Conservation (phyloP, 2,113 vertebrate species). For the Bos javanicus region DNA sequence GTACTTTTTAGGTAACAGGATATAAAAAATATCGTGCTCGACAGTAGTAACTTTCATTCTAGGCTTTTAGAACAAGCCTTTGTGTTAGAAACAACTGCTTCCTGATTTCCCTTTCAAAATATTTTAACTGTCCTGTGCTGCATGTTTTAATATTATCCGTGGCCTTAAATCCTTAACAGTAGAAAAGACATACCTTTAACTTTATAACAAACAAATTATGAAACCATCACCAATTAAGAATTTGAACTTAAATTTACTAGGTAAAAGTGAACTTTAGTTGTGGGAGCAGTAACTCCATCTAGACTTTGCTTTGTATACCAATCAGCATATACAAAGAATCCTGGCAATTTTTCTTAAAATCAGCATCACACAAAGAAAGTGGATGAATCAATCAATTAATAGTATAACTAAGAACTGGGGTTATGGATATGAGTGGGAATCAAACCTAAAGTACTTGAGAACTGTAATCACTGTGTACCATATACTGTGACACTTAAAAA, state of each 20-base stretch:
- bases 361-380: neutral
- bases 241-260: constrained; percentile 19
- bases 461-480: neutral
- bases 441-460: neutral
- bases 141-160: neutral
- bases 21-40: neutral
- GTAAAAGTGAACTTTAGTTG: neutral
- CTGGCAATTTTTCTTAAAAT: neutral
- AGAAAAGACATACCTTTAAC: neutral
- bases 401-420: neutral
- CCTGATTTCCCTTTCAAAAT: neutral
- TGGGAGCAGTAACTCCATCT: neutral
- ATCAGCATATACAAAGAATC: neutral
- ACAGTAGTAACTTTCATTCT: neutral
- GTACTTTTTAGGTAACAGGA: neutral
- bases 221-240: constrained; percentile 14
- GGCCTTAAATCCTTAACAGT: neutral
- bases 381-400: neutral
- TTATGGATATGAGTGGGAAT: neutral
- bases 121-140: neutral
- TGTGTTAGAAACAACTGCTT: neutral
- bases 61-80: neutral
- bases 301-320: neutral
- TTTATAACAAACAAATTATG: neutral
- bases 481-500: neutral